A percentile compares a stretch with the other conserved stretches of the same genome.
These are phyloP conservation scores for Acrocyrtus sp. DNA, from an alignment of 2,888 invertebrate genomes.

Conservation along the genomic window DNA sequence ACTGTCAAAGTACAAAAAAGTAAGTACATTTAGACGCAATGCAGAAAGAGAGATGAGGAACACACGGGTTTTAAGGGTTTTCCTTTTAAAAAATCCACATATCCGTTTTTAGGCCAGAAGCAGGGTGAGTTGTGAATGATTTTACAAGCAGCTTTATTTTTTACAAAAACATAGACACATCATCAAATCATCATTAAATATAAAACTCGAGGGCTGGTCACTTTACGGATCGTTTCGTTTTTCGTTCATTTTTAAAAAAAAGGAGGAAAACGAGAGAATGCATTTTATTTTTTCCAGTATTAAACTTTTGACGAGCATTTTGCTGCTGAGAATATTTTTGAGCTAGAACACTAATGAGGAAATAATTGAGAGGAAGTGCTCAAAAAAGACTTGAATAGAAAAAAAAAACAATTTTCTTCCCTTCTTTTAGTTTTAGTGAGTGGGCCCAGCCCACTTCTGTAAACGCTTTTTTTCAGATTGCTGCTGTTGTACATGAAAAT, in stretches of 20 bases:
- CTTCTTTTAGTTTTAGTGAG: not conserved
- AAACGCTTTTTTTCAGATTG: conserved; percentile 9
- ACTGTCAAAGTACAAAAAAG: conserved; percentile 44
- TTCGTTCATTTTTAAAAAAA: no score
- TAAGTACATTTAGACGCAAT: no score
- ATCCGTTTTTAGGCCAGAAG: no score
- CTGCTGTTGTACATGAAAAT: not conserved
- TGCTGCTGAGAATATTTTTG: no score
- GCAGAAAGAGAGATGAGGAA: no score
- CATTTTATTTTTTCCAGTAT: not conserved
- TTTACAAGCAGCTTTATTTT: conserved; percentile 12
- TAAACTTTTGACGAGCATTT: no score
- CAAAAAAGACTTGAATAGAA: not conserved
- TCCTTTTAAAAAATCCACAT: no score
- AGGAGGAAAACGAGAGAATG: not conserved
- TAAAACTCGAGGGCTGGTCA: conserved; percentile 29
- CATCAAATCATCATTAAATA: conserved; percentile 46
- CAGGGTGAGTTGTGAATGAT: not conserved
- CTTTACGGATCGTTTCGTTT: conserved; percentile 38
- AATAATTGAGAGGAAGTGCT: conserved; percentile 51
- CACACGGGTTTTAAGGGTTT: not conserved
- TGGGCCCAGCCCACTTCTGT: conserved; percentile 32
- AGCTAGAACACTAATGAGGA: conserved; percentile 39
- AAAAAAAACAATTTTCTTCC: not conserved
- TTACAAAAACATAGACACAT: conserved; percentile 30